A percentile compares a stretch with the other conserved stretches of the same genome.
phyloP scores from a whole-genome alignment of 2,888 invertebrate genomes.

The Megamerina dolium region DNA sequence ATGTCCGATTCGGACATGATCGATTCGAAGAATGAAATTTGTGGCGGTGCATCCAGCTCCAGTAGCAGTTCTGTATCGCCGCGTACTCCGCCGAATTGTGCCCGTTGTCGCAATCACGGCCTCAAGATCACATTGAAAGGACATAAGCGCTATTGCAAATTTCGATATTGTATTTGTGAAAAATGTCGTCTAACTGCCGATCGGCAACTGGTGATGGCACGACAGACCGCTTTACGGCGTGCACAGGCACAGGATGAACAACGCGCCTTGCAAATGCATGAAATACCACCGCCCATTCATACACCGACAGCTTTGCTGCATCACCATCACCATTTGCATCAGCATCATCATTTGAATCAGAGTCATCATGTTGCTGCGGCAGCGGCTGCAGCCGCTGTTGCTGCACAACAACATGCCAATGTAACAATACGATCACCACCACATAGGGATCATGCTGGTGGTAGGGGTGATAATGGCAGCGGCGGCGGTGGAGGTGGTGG shows the following conservation, averaged over 20 bases:
- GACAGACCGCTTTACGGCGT: slow-evolving; percentile 75
- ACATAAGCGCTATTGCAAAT: slow-evolving; percentile 88
- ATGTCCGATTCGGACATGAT: slow-evolving; percentile 53
- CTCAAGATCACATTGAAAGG: slow-evolving; percentile 82
- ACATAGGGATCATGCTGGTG: slow-evolving; percentile 20
- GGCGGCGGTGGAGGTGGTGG: slow-evolving; percentile 19
- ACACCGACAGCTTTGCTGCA: slow-evolving; percentile 31
- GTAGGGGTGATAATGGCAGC: slow-evolving; percentile 15
- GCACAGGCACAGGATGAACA: slow-evolving; percentile 83
- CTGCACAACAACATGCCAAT: slow-evolving; percentile 24
- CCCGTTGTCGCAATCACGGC: slow-evolving; percentile 87
- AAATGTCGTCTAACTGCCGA: slow-evolving; percentile 83
- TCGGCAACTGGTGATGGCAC: slow-evolving; percentile 83
- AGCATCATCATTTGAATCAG: slow-evolving; percentile 51
- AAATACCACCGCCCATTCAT: slow-evolving; percentile 49
- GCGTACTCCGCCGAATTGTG: slow-evolving; percentile 85
- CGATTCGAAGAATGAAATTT: slow-evolving; percentile 53
- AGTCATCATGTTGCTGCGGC: slow-evolving; percentile 47
- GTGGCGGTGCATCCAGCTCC: slow-evolving; percentile 50
- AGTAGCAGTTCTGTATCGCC: slow-evolving; percentile 59
- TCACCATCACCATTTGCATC: slow-evolving; percentile 48
- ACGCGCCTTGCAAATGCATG: slow-evolving; percentile 52
- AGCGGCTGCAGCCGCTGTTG: slow-evolving; percentile 32
- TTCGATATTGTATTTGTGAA: slow-evolving; percentile 75
- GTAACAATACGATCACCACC: slow-evolving; percentile 33